These are phyloP conservation scores for Callosobruchus maculatus DNA, from an alignment of 2,888 invertebrate species.

Conservation along the genomic window DNA sequence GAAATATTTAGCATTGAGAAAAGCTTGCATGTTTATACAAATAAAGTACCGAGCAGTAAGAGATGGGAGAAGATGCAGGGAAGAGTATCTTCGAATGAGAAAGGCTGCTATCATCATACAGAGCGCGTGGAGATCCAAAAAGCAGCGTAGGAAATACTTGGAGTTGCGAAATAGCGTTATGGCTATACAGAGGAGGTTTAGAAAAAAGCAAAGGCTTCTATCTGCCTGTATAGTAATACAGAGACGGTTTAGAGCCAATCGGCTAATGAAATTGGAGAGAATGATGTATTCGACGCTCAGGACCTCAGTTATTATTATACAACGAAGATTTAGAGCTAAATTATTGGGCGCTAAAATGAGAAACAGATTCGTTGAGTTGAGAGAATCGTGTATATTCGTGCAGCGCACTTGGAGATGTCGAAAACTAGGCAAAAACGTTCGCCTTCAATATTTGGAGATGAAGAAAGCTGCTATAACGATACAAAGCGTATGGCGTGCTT, in stretches of 20 bases:
- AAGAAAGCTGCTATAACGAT: conserved; percentile 1
- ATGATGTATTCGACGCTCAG: not conserved
- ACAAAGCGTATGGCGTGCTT: conserved; percentile 6
- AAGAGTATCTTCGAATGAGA: too few relatives aligned
- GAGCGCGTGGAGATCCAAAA: not conserved
- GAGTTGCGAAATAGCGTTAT: not conserved
- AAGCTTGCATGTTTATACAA: conserved; percentile 19
- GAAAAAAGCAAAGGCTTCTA: conserved; percentile 7
- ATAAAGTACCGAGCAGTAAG: conserved; percentile 33
- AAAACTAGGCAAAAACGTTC: not conserved
- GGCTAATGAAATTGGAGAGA: not conserved
- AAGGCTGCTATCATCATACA: not conserved
- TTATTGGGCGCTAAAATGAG: too few relatives aligned
- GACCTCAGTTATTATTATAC: too few relatives aligned
- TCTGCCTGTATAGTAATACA: not conserved
- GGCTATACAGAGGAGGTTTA: not conserved
- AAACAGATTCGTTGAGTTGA: not conserved
- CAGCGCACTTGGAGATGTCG: conserved; percentile 11
- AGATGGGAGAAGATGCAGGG: not conserved
- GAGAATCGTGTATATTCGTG: not conserved
- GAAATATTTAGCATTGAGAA: conserved; percentile 16
- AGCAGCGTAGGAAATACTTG: too few relatives aligned
- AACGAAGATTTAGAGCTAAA: too few relatives aligned
- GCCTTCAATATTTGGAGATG: not conserved
- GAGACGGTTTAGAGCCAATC: not conserved